phyloP scores from a whole-genome alignment of 2,888 invertebrate genomes.

The Ectobius pallidus region DNA sequence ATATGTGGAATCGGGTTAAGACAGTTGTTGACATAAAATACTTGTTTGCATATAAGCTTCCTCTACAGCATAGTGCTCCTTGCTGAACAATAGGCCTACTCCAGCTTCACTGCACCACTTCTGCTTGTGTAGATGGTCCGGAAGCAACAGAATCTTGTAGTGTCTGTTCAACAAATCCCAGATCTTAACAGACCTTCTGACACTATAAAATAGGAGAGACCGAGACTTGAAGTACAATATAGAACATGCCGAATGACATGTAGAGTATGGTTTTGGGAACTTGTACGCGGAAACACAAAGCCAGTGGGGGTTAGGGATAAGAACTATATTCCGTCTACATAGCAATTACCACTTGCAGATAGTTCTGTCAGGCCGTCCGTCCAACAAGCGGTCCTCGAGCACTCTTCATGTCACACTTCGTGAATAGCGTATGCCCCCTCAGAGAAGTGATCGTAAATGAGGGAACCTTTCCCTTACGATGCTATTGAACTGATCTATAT shows the following conservation, averaged over 20 bases:
- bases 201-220: too few relatives aligned
- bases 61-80: too few relatives aligned
- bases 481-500: conserved; percentile 4
- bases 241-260: conserved; percentile 11
- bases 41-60: too few relatives aligned
- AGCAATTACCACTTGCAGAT: conserved; percentile 28
- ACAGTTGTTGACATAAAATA: too few relatives aligned
- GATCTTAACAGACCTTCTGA: too few relatives aligned
- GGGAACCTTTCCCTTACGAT: conserved; percentile 9
- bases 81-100: too few relatives aligned
- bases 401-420: conserved; percentile 33
- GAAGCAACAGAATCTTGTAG: too few relatives aligned
- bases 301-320: background rate
- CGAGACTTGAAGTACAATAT: too few relatives aligned
- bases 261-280: conserved; percentile 15
- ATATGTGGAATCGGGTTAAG: too few relatives aligned
- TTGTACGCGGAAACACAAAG: conserved; percentile 1
- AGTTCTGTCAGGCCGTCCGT: background rate
- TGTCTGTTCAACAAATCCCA: too few relatives aligned
- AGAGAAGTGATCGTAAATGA: conserved; percentile 2
- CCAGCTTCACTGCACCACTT: too few relatives aligned
- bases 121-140: too few relatives aligned
- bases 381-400: conserved; percentile 23
- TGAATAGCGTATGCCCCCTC: conserved; percentile 24
- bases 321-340: conserved; percentile 6